Percentiles rank a stretch among this genome's conserved stretches.
Evolutionary conservation across 1,140 invertebrate genomes (phyloP).

Genomic region (Ladona fulva): DNA sequence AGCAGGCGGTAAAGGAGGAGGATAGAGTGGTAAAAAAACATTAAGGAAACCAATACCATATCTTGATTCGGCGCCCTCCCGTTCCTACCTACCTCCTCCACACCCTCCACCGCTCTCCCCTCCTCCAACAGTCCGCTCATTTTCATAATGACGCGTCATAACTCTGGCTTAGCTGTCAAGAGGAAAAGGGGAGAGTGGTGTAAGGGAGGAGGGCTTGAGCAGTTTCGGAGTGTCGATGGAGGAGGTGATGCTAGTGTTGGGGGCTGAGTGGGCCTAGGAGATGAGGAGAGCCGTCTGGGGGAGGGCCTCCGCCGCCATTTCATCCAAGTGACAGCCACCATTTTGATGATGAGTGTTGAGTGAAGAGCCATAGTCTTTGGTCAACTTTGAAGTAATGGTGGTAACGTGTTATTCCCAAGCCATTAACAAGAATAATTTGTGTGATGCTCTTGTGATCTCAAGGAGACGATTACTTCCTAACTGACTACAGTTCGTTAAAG

Average conservation of each 20-base stretch:
- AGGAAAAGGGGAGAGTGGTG: not conserved
- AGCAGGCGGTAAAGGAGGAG: not conserved
- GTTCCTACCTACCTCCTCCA: constrained; percentile 6
- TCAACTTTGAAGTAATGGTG: too few relatives aligned
- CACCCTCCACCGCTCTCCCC: not conserved
- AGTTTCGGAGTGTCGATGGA: not conserved
- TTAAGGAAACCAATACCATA: constrained; percentile 15
- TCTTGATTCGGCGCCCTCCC: constrained; percentile 1
- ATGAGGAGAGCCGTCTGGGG: not conserved
- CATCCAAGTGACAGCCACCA: not conserved
- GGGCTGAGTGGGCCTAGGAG: not conserved
- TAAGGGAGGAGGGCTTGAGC: not conserved
- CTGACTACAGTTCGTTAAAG: too few relatives aligned
- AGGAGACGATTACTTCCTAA: too few relatives aligned
- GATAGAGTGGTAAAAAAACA: not conserved
- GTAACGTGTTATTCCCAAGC: too few relatives aligned
- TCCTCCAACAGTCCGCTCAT: constrained; percentile 10
- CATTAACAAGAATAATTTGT: too few relatives aligned
- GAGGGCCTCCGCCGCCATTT: not conserved
- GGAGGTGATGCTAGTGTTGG: too few relatives aligned
- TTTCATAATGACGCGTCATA: constrained; percentile 22
- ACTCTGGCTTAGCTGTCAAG: constrained; percentile 18
- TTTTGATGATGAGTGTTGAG: not conserved
- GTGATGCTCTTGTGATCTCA: too few relatives aligned
- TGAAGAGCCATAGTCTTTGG: too few relatives aligned